These are phyloP conservation scores for Irena cyanogastra DNA, from an alignment of 2,113 vertebrate genomes.

Conservation along the genomic window DNA sequence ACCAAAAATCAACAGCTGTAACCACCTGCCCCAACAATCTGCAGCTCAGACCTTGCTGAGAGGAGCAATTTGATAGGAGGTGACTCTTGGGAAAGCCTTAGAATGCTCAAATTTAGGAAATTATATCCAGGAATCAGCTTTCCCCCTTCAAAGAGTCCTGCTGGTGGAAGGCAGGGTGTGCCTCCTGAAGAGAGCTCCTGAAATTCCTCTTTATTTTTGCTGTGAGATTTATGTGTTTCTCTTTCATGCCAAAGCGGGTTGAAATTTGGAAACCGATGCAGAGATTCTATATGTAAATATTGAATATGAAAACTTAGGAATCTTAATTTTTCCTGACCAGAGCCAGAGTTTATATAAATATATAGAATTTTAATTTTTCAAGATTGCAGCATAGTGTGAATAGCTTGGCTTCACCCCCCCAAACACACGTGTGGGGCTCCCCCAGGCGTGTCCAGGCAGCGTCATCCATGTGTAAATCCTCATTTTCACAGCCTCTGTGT, in stretches of 20 bases:
- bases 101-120: neutral
- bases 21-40: neutral
- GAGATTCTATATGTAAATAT: neutral
- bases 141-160: neutral
- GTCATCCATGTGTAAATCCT: conserved; percentile 28
- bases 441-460: conserved; percentile 38
- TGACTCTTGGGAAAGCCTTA: neutral
- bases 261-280: neutral
- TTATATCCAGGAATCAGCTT: neutral
- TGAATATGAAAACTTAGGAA: neutral
- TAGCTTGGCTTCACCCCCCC: conserved; percentile 1
- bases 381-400: neutral
- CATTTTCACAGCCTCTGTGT: neutral
- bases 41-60: neutral
- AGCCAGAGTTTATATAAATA: neutral
- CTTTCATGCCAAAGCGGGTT: neutral
- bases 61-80: neutral
- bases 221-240: neutral
- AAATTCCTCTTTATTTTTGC: neutral
- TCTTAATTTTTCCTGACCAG: neutral
- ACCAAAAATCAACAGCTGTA: neutral
- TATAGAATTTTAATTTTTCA: neutral
- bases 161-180: neutral
- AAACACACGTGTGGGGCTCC: neutral
- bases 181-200: neutral